Percentiles rank a stretch among this genome's conserved stretches.
Conservation (phyloP, 1,140 invertebrate species). For the Musca domestica region DNA sequence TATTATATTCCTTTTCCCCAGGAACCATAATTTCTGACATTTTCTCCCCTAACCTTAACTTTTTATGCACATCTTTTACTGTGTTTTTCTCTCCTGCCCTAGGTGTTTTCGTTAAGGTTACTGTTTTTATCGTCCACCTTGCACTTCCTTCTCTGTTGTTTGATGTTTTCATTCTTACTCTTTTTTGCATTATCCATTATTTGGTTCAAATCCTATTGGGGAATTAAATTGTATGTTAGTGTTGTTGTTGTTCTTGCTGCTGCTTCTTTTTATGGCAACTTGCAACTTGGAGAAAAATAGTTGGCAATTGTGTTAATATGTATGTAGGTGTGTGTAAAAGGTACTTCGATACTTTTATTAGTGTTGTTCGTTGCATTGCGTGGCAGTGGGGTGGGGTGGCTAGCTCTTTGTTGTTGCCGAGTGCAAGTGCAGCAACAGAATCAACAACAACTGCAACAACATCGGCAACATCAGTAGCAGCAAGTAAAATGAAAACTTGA, state of each 20-base stretch:
- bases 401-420: no score
- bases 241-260: neutral
- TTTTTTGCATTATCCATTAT: constrained; percentile 2
- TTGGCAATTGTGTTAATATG: no score
- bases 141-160: no score
- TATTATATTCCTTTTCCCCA: no score
- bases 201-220: constrained; percentile 6
- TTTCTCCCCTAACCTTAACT: neutral
- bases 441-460: no score
- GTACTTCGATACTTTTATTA: no score
- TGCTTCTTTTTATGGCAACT: no score
- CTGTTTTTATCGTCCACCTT: neutral
- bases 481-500: constrained; percentile 20
- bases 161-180: neutral
- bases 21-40: neutral
- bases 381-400: no score
- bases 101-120: neutral
- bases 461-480: neutral
- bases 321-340: no score
- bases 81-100: neutral
- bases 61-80: neutral
- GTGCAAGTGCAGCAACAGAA: no score
- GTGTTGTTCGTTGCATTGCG: no score
- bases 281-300: no score
- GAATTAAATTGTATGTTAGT: constrained; percentile 10